Evolutionary conservation across 2,797 vertebrate genomes (phyloP).

Genomic region (Anisognathus igniventris): DNA sequence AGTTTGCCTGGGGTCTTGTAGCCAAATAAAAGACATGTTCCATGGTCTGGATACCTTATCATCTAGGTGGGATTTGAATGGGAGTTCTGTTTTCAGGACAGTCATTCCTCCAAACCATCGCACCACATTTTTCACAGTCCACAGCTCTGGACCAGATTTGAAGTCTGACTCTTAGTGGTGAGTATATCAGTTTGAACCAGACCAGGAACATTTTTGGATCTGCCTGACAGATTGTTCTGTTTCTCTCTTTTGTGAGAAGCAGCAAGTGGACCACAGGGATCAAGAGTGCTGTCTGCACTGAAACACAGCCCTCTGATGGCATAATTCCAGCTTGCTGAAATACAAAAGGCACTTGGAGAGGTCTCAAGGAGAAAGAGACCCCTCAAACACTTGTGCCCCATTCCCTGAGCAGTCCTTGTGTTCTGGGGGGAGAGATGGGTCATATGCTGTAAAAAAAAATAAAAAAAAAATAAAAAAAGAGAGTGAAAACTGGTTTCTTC

Average conservation of each 20-base stretch:
- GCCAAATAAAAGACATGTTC: neutral
- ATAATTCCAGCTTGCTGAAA: neutral
- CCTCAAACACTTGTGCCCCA: neutral
- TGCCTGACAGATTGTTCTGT: neutral
- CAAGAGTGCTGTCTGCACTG: neutral
- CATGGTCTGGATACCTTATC: neutral
- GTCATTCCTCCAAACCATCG: neutral
- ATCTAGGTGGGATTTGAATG: neutral
- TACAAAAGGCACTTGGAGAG: neutral
- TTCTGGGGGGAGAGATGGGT: neutral
- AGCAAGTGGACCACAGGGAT: neutral
- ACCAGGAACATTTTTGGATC: neutral
- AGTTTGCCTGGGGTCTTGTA: neutral
- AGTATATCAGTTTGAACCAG: neutral
- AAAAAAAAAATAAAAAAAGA: fast-evolving
- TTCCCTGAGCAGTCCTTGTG: neutral
- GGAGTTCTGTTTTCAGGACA: neutral
- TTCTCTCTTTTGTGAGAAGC: neutral
- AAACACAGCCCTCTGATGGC: neutral
- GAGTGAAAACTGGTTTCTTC: neutral
- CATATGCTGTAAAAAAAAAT: neutral
- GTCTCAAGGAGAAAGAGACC: neutral
- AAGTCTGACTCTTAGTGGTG: neutral
- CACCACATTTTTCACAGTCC: neutral
- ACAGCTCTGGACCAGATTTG: neutral